Conservation (phyloP, 2,888 invertebrate genomes). For the Branchipolynoe longqiensis region DNA sequence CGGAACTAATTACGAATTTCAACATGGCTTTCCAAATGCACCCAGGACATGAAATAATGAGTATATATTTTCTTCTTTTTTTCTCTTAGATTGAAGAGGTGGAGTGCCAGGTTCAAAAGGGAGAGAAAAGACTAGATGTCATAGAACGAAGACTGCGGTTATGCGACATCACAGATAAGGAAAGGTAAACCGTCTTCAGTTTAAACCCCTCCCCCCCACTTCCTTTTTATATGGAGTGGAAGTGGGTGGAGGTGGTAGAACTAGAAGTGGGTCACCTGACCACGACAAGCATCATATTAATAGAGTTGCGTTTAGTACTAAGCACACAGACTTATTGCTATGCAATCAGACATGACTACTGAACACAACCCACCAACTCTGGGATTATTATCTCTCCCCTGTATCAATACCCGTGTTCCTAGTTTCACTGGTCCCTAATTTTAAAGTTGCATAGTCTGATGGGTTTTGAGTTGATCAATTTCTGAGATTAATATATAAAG, state of each 20-base stretch:
- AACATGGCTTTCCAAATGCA: not conserved
- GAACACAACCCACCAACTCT: not conserved
- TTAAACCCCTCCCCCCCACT: not conserved
- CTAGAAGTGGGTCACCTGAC: not conserved
- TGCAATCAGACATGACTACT: not conserved
- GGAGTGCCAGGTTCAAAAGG: not conserved
- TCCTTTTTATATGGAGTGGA: not conserved
- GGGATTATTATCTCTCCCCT: too few species aligned
- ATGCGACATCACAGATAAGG: constrained; percentile 2
- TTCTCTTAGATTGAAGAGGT: constrained; percentile 6
- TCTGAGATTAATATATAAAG: too few species aligned
- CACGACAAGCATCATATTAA: not conserved
- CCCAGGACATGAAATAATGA: not conserved
- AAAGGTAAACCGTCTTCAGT: constrained; percentile 20
- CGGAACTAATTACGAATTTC: not conserved
- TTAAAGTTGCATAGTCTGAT: too few species aligned
- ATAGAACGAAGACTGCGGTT: constrained; percentile 15
- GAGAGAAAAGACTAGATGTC: constrained; percentile 8
- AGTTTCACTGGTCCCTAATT: too few species aligned
- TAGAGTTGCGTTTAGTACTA: not conserved
- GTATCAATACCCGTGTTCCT: too few species aligned
- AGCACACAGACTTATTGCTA: not conserved
- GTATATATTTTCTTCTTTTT: not conserved
- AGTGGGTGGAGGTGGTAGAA: not conserved
- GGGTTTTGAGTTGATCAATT: too few species aligned